Base-by-base conservation (phyloP, 2,113 vertebrate species). In the Mustelus asterias region DNA sequence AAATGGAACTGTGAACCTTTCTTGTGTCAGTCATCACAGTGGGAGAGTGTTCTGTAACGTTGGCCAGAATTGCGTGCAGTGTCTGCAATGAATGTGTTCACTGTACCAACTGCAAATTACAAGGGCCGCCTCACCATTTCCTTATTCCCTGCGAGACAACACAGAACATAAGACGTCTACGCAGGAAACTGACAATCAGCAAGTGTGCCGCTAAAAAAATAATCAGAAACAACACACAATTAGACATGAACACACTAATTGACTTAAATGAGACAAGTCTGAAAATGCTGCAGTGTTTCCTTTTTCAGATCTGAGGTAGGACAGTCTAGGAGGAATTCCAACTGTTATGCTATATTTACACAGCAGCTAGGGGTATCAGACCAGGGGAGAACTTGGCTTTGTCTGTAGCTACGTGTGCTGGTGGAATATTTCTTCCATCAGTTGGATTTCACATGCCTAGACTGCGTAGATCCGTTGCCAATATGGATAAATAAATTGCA, bases 21-120 rank as follows among this genome's bases (percentile, higher is more conserved):
- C 13, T 63, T 89, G 60, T 93, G 33, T 65, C 90, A 93, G 90
- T 93, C 33, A n/a, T 67, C 90, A 93, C 90, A 67, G 90, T 65
- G 90, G 90, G 60, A 93, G 60, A 93, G 60, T 67, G 60, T 93
- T 93, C 63, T 18, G 20, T 93, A 37, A 93, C 20, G 13, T 18
- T 93, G 90, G 54, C 90, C 60, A 67, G 33, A 7, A 37, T 67
- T 37, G 58, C n/a, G 26, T 33, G 33, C 37, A n/a, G 48, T 92
- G 3, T 63, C 58, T 92, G 6, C 58, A n/a, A 65, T 92, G 60
- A 63, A 92, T 63, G 89, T 60, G 48, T 24, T 92, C 89, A 65
- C 16, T 63, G 48, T 92, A 92, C 58, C 89, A 93, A n/a, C 90
- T 41, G 88, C 5, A 60, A 90, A 60, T 90, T 90, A 60, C 88